phyloP scores from a whole-genome alignment of 1,140 invertebrate genomes.

The Lucilia sericata region DNA sequence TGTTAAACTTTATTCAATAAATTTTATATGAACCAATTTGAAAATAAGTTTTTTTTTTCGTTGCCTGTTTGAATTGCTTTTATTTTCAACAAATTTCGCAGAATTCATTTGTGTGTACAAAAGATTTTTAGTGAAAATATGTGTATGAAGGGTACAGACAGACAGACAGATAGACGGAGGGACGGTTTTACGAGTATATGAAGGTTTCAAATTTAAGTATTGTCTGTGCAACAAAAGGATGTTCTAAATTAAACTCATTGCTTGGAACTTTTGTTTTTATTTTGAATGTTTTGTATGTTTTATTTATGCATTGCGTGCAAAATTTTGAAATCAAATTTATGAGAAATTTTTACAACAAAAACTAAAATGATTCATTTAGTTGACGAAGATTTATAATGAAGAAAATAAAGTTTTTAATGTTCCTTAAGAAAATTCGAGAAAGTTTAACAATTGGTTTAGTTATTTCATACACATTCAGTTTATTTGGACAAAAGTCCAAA shows the following conservation, averaged over 20 bases:
- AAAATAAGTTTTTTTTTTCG: background rate
- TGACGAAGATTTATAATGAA: background rate
- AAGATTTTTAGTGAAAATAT: background rate
- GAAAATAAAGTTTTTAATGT: background rate
- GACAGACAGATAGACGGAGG: background rate
- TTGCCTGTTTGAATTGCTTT: too few relatives aligned
- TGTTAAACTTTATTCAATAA: constrained; percentile 8
- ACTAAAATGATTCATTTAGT: background rate
- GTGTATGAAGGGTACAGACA: background rate
- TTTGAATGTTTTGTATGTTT: background rate
- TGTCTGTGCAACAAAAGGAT: background rate
- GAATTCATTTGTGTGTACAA: background rate
- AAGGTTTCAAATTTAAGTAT: background rate
- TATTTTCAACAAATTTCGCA: background rate
- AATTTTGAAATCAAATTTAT: background rate
- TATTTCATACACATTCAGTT: too few relatives aligned
- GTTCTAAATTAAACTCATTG: background rate
- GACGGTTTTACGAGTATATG: background rate
- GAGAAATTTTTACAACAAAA: background rate
- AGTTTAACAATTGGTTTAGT: too few relatives aligned
- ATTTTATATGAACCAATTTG: constrained; percentile 1
- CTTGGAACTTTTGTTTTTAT: background rate
- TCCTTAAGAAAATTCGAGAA: too few relatives aligned
- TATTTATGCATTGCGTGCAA: background rate
- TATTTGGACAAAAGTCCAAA: too few relatives aligned